Conservation (phyloP, 1,140 invertebrate species). For the Gryllus bimaculatus region DNA sequence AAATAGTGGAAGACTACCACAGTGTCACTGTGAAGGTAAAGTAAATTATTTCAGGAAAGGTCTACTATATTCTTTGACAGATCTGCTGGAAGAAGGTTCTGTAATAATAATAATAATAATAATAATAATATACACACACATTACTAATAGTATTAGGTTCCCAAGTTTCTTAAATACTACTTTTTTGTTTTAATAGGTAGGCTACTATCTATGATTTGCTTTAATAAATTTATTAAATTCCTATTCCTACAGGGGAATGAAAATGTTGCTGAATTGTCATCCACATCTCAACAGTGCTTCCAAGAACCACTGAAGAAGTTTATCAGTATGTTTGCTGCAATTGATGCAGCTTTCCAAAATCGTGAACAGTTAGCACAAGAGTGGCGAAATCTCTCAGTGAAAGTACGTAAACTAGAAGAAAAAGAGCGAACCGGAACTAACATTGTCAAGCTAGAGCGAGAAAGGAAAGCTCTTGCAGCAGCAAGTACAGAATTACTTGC, state of each 20-base stretch:
- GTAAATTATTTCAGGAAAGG: too few species aligned
- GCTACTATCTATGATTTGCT: not conserved
- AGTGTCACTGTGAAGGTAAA: constrained; percentile 35
- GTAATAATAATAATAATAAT: too few species aligned
- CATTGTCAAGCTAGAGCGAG: constrained; percentile 35
- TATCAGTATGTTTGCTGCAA: constrained; percentile 31
- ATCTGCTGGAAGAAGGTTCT: too few species aligned
- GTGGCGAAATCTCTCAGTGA: constrained; percentile 31
- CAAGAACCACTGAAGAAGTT: constrained; percentile 38
- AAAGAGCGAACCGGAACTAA: constrained; percentile 36
- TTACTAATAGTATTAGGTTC: too few species aligned
- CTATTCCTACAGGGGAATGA: not conserved
- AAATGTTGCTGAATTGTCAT: constrained; percentile 22
- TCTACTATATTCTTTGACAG: too few species aligned
- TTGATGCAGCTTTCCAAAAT: constrained; percentile 31
- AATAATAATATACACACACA: too few species aligned
- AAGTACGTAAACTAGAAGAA: constrained; percentile 35
- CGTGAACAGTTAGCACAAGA: constrained; percentile 34
- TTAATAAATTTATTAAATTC: not conserved
- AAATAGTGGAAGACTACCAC: constrained; percentile 35
- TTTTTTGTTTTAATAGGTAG: not conserved
- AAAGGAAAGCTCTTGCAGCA: constrained; percentile 30
- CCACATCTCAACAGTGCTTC: constrained; percentile 31
- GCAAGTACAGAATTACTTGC: constrained; percentile 33
- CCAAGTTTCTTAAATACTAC: not conserved